Conservation (phyloP, 2,888 invertebrate species). For the Enchytraeus crypticus region DNA sequence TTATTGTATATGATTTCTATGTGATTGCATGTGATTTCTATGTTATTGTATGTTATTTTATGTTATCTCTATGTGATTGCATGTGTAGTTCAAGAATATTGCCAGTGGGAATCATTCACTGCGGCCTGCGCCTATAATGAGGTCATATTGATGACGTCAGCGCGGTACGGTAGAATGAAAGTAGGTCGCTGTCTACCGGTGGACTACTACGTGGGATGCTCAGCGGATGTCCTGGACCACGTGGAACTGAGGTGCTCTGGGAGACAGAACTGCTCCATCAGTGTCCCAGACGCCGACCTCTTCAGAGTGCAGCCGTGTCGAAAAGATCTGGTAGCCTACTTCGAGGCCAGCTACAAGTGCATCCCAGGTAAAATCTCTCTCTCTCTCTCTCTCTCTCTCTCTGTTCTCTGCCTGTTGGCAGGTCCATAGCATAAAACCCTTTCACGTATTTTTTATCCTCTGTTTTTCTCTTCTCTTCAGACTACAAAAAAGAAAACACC, state of each 20-base stretch:
- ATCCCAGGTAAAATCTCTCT: slow-evolving; percentile 17
- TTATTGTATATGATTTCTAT: too few species aligned
- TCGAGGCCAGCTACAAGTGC: slow-evolving; percentile 20
- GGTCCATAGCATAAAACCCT: too few species aligned
- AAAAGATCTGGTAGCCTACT: slow-evolving; percentile 21
- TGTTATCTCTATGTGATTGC: too few species aligned
- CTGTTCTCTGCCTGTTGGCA: too few species aligned
- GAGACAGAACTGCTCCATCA: slow-evolving; percentile 13
- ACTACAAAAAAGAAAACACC: too few species aligned
- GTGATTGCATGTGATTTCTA: too few species aligned
- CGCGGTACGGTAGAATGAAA: slow-evolving; percentile 22
- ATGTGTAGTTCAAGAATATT: slow-evolving; percentile 10
- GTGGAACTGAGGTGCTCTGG: slow-evolving; percentile 20
- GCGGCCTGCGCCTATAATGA: slow-evolving; percentile 17
- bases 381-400: too few species aligned
- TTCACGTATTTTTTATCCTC: too few species aligned
- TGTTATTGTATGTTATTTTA: too few species aligned
- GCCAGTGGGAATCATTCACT: slow-evolving; percentile 18
- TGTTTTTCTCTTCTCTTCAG: too few species aligned
- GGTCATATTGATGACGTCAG: slow-evolving; percentile 19
- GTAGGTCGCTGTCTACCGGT: slow-evolving; percentile 20
- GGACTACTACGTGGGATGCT: slow-evolving; percentile 23
- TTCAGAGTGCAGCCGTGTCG: slow-evolving; percentile 22
- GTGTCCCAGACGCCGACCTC: slow-evolving; percentile 19
- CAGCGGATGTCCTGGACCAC: slow-evolving; percentile 20